These are phyloP conservation scores for Hyppa rectilinea DNA, from an alignment of 2,888 invertebrate species.

Conservation along the genomic window DNA sequence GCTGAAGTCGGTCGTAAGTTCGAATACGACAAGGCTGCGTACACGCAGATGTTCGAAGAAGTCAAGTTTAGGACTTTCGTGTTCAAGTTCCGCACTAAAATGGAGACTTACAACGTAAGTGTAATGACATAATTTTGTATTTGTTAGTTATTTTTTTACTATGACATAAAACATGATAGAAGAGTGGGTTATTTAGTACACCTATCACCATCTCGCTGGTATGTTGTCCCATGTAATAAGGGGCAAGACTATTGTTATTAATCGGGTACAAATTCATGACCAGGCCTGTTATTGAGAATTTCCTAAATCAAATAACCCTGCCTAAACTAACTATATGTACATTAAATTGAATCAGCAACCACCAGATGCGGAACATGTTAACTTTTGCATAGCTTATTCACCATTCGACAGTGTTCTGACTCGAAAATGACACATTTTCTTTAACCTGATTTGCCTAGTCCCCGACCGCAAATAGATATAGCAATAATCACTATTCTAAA, in stretches of 20 bases:
- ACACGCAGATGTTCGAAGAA: slow-evolving; percentile 93
- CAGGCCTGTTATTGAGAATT: neutral
- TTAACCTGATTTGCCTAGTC: too few species aligned
- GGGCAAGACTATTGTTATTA: too few species aligned
- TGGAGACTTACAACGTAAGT: slow-evolving; percentile 97
- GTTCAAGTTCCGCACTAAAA: slow-evolving; percentile 96
- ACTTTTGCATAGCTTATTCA: too few species aligned
- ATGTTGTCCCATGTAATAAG: neutral
- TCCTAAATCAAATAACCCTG: neutral
- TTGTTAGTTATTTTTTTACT: neutral
- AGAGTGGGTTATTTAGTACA: neutral
- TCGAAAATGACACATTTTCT: too few species aligned
- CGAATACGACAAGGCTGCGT: slow-evolving; percentile 92
- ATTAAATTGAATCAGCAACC: neutral
- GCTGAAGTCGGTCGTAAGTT: slow-evolving; percentile 95
- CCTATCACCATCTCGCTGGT: neutral
- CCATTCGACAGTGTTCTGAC: too few species aligned
- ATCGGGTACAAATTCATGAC: neutral
- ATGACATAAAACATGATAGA: neutral
- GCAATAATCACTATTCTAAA: too few species aligned
- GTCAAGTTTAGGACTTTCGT: slow-evolving; percentile 95
- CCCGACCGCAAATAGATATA: too few species aligned
- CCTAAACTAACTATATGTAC: neutral
- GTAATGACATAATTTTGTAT: neutral
- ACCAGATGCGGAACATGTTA: neutral